These are phyloP conservation scores for Syrphus vitripennis DNA, from an alignment of 2,888 invertebrate genomes.

Conservation along the genomic window DNA sequence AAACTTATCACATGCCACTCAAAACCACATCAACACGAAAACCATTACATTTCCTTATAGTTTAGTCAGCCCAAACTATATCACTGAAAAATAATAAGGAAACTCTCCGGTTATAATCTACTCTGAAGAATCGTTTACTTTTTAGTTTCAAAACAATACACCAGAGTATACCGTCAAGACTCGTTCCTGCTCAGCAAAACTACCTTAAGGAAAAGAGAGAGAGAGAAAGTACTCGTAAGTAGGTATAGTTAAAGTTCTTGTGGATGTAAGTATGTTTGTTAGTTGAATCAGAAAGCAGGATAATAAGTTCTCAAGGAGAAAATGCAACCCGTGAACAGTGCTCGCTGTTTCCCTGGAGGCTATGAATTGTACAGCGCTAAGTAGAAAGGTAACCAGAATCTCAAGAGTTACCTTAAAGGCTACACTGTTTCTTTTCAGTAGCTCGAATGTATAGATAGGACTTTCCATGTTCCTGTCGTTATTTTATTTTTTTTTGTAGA, in stretches of 20 bases:
- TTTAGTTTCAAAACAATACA: constrained; percentile 37
- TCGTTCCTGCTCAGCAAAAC: constrained; percentile 8
- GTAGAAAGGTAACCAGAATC: constrained; percentile 53
- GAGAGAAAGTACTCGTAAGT: neutral
- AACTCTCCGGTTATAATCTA: constrained; percentile 42
- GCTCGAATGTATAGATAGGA: constrained; percentile 17
- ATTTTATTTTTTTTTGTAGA: constrained; percentile 11
- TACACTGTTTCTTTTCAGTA: constrained; percentile 28
- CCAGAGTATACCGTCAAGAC: constrained; percentile 31
- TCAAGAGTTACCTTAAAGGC: constrained; percentile 47
- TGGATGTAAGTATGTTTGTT: constrained; percentile 35
- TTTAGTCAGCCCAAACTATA: constrained; percentile 19
- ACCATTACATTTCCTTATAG: constrained; percentile 6
- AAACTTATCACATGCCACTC: constrained; percentile 26
- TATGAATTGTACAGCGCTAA: constrained; percentile 54
- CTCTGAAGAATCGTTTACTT: constrained; percentile 30
- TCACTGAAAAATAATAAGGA: constrained; percentile 25
- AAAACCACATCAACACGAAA: constrained; percentile 10
- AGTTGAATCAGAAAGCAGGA: constrained; percentile 58
- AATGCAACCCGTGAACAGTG: constrained; percentile 15
- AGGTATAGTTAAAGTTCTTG: constrained; percentile 3
- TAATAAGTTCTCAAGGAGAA: constrained; percentile 59
- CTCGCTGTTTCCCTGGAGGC: constrained; percentile 55
- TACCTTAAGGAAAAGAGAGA: neutral
- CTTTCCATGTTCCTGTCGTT: constrained; percentile 14